Evolutionary conservation across 2,113 vertebrate species (phyloP), one percentile per base, ranked within the genome.

Genomic region (Himantopus leucocephalus): DNA sequence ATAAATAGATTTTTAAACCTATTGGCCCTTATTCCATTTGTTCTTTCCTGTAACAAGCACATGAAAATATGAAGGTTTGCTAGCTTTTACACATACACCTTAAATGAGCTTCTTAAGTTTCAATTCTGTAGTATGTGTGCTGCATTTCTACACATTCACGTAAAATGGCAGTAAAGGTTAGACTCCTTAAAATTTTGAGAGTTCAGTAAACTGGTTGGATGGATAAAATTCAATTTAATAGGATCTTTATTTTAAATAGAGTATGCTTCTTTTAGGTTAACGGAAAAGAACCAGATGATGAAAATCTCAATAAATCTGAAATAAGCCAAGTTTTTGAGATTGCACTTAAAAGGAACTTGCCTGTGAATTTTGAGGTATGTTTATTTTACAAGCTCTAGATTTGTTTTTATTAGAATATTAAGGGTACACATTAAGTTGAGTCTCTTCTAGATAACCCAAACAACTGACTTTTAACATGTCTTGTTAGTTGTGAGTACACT

Each of bases 321-420:
- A 99, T 99, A 97, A 99, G 99, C 98, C 99, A 99, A 98, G 99
- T 99, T 96, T 99, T 99, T 98, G 99, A 99, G 98, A 99, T 99
- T 98, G 99, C 99, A 97, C 99, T 99, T 95, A 99, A 99, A 98
- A 99, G 99, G 97, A 99, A 99, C 98, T 98, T 99, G 98, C 99
- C 99, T 97, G 99, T 99, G 98, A 99, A 99, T 97, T 99, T 99
- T 98, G 99, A 99, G 99, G 99, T 99, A 98, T 98, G 98, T 94
- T 96, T 97, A 96, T 96, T 98, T 98, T 97, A 97, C 93, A 96
- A 93, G 75, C 94, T 96, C 90, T 96, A 96, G 71, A 96, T 81
- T 84, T 96, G 58, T 95, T 96, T 90, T 88, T 89, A 14, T 85
- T 95, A 97, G 85, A 76, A 82, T 92, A 84, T 83, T 93, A 96